Conservation (phyloP, 2,113 vertebrate genomes). For the Zeus faber region DNA sequence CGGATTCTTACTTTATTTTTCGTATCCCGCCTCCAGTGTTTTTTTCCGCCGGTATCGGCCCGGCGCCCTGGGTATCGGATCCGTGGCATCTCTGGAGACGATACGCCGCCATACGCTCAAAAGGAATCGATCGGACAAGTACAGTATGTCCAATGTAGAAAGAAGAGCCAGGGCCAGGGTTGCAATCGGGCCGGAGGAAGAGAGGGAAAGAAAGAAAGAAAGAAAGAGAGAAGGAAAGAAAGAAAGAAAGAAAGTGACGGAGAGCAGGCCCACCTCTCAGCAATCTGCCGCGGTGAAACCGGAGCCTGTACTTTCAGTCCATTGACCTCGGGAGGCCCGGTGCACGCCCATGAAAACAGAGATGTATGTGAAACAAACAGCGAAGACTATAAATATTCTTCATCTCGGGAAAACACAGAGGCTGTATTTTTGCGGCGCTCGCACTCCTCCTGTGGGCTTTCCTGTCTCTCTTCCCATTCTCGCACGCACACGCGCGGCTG, state of each 20-base stretch:
- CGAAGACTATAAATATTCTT: slow-evolving; percentile 17
- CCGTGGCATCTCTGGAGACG: neutral
- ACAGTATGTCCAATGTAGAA: too few species aligned
- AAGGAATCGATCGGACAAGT: neutral
- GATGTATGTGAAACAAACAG: slow-evolving; percentile 19
- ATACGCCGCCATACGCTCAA: neutral
- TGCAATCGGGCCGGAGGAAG: neutral
- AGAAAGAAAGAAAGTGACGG: neutral
- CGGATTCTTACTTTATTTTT: too few species aligned
- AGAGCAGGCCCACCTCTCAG: slow-evolving; percentile 13
- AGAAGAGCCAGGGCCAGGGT: too few species aligned
- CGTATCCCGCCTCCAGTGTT: too few species aligned
- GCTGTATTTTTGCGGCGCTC: slow-evolving; percentile 17
- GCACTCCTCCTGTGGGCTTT: neutral
- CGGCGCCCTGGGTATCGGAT: too few species aligned
- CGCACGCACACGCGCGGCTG: too few species aligned
- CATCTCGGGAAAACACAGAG: slow-evolving; percentile 5
- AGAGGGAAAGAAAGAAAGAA: neutral
- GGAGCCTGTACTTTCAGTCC: slow-evolving; percentile 32
- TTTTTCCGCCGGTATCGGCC: neutral
- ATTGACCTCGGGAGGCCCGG: slow-evolving; percentile 18
- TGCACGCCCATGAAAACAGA: slow-evolving; percentile 14
- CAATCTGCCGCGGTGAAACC: slow-evolving; percentile 44
- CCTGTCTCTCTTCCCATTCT: slow-evolving; percentile 1
- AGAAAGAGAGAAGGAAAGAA: neutral